Evolutionary conservation across 2,113 vertebrate species (phyloP).

Genomic region (Thymallus thymallus): DNA sequence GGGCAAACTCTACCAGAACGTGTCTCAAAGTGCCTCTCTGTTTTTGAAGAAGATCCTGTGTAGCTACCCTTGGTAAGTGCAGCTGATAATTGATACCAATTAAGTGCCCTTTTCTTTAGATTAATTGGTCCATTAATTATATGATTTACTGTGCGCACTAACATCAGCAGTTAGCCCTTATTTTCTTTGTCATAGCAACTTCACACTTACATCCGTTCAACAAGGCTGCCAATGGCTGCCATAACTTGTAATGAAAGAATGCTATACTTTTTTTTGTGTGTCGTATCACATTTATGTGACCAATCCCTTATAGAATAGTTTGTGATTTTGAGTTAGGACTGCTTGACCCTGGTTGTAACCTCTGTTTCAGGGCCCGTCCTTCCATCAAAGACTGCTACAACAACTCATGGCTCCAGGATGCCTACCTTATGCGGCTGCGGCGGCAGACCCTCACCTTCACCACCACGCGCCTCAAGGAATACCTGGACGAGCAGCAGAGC

Average conservation of each 20-base stretch:
- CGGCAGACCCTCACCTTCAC: constrained; percentile 97
- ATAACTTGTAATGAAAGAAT: too few species aligned
- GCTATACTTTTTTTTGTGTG: too few species aligned
- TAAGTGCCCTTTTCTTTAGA: neutral
- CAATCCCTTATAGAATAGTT: too few species aligned
- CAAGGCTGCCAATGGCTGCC: too few species aligned
- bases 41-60: constrained; percentile 95
- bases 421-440: constrained; percentile 95
- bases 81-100: neutral
- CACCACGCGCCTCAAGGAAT: constrained; percentile 93
- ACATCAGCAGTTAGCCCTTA: neutral
- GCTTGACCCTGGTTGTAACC: neutral
- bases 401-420: constrained; percentile 95
- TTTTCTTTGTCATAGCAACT: neutral
- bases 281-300: too few species aligned
- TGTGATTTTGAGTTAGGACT: too few species aligned
- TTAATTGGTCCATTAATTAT: neutral
- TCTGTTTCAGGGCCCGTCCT: constrained; percentile 85
- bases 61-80: constrained; percentile 91
- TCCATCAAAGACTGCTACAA: constrained; percentile 91
- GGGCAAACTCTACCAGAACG: constrained; percentile 94
- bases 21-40: constrained; percentile 93
- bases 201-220: too few species aligned
- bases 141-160: neutral
- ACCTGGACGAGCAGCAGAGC: constrained; percentile 88